These are phyloP conservation scores for Plebejus melissa DNA, from an alignment of 2,888 invertebrate genomes.

Conservation along the genomic window DNA sequence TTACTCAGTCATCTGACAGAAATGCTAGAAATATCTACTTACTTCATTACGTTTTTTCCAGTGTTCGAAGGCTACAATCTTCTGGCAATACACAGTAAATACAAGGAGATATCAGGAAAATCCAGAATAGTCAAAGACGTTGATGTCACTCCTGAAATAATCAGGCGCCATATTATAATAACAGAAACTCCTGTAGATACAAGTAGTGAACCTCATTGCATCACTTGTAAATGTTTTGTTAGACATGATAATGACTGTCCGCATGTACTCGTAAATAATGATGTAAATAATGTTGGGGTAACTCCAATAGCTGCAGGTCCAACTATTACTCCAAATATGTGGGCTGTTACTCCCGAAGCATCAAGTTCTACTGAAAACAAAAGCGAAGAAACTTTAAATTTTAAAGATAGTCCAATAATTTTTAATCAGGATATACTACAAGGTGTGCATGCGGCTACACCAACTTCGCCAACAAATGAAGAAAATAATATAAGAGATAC, in stretches of 20 bases:
- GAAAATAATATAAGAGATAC: not conserved
- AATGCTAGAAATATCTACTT: too few species aligned
- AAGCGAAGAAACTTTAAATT: not conserved
- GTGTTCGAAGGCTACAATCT: slow-evolving; percentile 35
- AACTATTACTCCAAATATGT: not conserved
- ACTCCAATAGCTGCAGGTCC: not conserved
- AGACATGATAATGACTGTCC: not conserved
- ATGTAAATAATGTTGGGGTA: not conserved
- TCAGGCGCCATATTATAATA: not conserved
- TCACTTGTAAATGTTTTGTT: slow-evolving; percentile 11
- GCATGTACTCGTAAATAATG: not conserved
- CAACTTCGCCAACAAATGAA: not conserved
- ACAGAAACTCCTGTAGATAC: not conserved
- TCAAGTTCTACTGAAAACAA: not conserved
- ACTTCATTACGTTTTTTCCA: slow-evolving; percentile 8
- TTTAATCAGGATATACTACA: slow-evolving; percentile 24
- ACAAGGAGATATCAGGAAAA: slow-evolving; percentile 33
- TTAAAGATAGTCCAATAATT: slow-evolving; percentile 25
- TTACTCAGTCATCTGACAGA: not conserved
- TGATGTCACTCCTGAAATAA: not conserved
- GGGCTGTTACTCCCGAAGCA: not conserved
- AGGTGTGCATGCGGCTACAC: not conserved
- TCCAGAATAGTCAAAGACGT: slow-evolving; percentile 29
- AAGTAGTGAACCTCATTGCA: slow-evolving; percentile 8
- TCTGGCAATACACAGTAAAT: slow-evolving; percentile 34